Percentiles rank a stretch among this genome's conserved stretches.
These are phyloP conservation scores for Pimephales promelas DNA, from an alignment of 2,113 vertebrate genomes.

Conservation along the genomic window DNA sequence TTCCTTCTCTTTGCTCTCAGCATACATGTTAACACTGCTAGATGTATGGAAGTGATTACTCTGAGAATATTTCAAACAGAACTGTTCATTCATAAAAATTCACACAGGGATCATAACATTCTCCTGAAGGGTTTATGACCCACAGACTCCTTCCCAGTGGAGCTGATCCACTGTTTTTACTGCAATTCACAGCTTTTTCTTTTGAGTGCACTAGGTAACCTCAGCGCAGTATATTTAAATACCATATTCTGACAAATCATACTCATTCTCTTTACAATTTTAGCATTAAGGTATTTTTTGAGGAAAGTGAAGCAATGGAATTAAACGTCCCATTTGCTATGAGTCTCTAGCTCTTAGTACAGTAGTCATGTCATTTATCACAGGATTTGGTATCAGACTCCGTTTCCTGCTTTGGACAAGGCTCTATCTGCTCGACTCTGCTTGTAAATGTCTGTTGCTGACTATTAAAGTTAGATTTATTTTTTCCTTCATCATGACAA, in stretches of 20 bases:
- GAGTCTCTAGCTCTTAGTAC: neutral
- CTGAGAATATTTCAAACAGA: conserved; percentile 22
- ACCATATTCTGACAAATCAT: neutral
- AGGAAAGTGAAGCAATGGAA: neutral
- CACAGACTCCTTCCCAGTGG: too few species aligned
- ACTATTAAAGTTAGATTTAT: conserved; percentile 56
- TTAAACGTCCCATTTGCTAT: neutral
- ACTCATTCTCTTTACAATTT: neutral
- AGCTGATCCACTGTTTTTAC: conserved; percentile 17
- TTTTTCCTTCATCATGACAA: conserved; percentile 23
- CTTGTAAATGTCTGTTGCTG: conserved; percentile 44
- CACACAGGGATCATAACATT: conserved; percentile 34
- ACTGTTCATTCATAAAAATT: conserved; percentile 6
- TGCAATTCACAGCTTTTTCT: conserved; percentile 26
- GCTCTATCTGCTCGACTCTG: conserved; percentile 48
- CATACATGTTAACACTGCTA: neutral
- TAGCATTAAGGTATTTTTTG: neutral
- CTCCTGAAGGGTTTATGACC: conserved; percentile 16
- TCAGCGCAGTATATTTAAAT: neutral
- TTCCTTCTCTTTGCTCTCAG: neutral
- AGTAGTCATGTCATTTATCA: conserved; percentile 23
- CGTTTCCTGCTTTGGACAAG: conserved; percentile 42
- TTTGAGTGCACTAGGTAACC: neutral
- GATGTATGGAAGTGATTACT: conserved; percentile 29
- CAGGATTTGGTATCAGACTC: conserved; percentile 37